Evolutionary conservation across 2,888 invertebrate species (phyloP).

Genomic region (Isotomurus palustris): DNA sequence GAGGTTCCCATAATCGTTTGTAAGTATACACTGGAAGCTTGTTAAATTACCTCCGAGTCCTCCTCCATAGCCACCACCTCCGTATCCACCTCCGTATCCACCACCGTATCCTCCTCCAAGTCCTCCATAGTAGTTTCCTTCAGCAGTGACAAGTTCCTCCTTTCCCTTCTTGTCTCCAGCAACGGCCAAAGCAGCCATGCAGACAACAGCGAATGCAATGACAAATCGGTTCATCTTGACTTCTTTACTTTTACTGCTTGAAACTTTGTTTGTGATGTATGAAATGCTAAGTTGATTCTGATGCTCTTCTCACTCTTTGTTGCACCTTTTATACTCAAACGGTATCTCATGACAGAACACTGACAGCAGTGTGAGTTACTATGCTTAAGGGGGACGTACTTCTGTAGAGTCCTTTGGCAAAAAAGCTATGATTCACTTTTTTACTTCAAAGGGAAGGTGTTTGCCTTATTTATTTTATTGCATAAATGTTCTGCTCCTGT

Average conservation of each 20-base stretch:
- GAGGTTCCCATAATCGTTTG: neutral
- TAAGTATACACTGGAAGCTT: slow-evolving; percentile 3
- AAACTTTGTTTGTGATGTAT: neutral
- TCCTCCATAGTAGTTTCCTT: slow-evolving; percentile 32
- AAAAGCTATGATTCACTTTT: too few species aligned
- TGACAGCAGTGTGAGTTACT: too few species aligned
- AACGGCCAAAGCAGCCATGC: slow-evolving; percentile 14
- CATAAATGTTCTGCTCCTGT: too few species aligned
- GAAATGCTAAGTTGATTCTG: neutral
- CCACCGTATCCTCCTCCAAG: slow-evolving; percentile 14
- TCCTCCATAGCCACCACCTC: slow-evolving; percentile 21
- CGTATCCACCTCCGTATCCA: slow-evolving; percentile 21
- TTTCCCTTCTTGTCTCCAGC: slow-evolving; percentile 21
- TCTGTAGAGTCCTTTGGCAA: too few species aligned
- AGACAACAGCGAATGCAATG: slow-evolving; percentile 3
- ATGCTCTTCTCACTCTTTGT: neutral
- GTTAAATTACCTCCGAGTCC: slow-evolving; percentile 11
- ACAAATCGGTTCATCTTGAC: slow-evolving; percentile 12
- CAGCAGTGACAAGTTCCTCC: slow-evolving; percentile 25
- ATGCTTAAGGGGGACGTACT: too few species aligned
- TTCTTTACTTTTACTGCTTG: neutral
- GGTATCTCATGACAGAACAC: too few species aligned
- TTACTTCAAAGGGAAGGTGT: too few species aligned
- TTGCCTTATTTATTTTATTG: too few species aligned
- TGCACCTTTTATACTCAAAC: neutral